These are phyloP conservation scores for Psittacula echo DNA, from an alignment of 2,797 vertebrate genomes.

Conservation along the genomic window DNA sequence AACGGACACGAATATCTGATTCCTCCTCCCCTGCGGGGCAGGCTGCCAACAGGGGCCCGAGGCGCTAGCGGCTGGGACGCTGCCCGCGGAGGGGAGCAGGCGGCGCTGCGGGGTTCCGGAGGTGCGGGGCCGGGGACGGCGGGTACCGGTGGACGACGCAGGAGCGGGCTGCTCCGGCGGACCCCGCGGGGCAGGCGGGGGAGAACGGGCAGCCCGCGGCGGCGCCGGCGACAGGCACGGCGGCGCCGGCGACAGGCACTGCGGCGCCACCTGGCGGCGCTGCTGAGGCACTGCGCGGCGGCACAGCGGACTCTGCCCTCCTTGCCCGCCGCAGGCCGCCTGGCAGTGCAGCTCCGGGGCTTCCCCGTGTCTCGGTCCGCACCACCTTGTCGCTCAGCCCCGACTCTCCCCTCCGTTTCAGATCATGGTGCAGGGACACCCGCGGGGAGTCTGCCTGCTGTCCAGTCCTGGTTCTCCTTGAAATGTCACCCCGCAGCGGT, in stretches of 20 bases:
- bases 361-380: background rate
- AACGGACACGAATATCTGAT: constrained; percentile 21
- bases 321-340: background rate
- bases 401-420: background rate
- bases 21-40: background rate
- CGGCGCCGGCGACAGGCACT: background rate
- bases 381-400: too few relatives aligned
- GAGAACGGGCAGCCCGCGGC: background rate
- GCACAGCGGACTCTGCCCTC: too few relatives aligned
- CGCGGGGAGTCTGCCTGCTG: background rate
- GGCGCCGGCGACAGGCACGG: background rate
- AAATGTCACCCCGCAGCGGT: background rate
- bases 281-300: background rate
- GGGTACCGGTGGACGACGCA: too few relatives aligned
- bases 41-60: background rate
- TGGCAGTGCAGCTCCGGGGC: background rate
- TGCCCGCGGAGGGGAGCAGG: background rate
- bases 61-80: too few relatives aligned
- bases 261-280: constrained; percentile 1
- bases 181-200: background rate
- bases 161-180: too few relatives aligned
- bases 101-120: fast-evolving
- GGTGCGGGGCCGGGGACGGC: fast-evolving
- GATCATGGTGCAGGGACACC: fast-evolving
- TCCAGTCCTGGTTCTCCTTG: background rate